Conservation (phyloP, 1,140 invertebrate genomes). For the Agraylea sexmaculata region DNA sequence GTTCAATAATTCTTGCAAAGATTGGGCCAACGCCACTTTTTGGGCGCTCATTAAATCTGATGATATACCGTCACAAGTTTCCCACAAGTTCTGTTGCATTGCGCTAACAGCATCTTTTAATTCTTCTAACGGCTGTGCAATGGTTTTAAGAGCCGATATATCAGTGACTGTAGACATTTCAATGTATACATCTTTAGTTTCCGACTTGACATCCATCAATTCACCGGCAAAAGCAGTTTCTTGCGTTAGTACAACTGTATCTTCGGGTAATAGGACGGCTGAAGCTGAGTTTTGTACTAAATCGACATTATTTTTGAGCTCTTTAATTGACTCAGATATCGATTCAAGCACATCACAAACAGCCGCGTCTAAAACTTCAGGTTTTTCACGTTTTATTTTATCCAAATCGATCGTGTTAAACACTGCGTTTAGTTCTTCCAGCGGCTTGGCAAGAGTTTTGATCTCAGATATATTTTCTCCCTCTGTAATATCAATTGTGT, state of each 20-base stretch:
- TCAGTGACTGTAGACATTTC: constrained; percentile 17
- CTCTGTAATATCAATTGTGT: constrained; percentile 21
- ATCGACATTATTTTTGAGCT: constrained; percentile 8
- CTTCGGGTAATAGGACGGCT: no score
- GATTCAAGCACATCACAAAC: constrained; percentile 5
- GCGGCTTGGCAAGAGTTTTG: constrained; percentile 31
- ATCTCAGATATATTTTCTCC: constrained; percentile 23
- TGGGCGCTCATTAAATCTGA: no score
- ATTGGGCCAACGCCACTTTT: no score
- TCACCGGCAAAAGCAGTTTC: no score
- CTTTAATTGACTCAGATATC: constrained; percentile 11
- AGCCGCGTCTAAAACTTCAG: constrained; percentile 14
- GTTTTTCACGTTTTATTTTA: constrained; percentile 21
- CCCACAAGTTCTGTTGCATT: constrained; percentile 21
- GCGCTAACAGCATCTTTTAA: constrained; percentile 21
- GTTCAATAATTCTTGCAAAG: constrained; percentile 17
- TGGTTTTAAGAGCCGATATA: constrained; percentile 20
- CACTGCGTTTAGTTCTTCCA: constrained; percentile 31
- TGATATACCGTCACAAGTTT: constrained; percentile 12
- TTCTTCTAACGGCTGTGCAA: constrained; percentile 23
- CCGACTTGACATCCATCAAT: no score
- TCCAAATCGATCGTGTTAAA: constrained; percentile 27
- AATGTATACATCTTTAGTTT: constrained; percentile 10
- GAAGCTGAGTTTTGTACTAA: no score
- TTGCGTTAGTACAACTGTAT: no score